These are phyloP conservation scores for Osmerus mordax DNA, from an alignment of 2,113 vertebrate genomes.

Conservation along the genomic window DNA sequence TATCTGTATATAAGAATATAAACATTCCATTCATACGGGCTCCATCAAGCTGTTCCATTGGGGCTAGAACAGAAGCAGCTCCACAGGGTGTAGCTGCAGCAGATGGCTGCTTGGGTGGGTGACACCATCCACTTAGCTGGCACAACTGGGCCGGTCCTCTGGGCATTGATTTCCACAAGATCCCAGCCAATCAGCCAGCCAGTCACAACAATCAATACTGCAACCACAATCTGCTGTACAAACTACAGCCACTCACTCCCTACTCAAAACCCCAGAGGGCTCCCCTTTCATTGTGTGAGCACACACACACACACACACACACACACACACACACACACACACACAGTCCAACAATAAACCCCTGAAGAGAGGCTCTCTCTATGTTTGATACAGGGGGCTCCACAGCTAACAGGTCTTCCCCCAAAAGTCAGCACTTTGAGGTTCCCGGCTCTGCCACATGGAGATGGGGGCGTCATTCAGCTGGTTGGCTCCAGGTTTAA, in stretches of 20 bases:
- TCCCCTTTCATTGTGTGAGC: slow-evolving; percentile 21
- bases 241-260: not conserved
- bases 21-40: too few species aligned
- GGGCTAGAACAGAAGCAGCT: not conserved
- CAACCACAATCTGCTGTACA: slow-evolving; percentile 17
- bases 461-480: too few species aligned
- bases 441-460: too few species aligned
- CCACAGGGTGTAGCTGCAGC: slow-evolving; percentile 24
- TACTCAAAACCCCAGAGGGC: not conserved
- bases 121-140: slow-evolving; percentile 5
- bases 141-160: slow-evolving; percentile 27
- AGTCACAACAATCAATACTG: slow-evolving; percentile 53
- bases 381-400: too few species aligned
- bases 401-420: not conserved
- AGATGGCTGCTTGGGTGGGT: slow-evolving; percentile 27
- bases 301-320: slow-evolving; percentile 18
- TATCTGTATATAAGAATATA: too few species aligned
- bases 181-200: slow-evolving; percentile 29
- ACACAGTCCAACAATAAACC: not conserved
- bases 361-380: too few species aligned
- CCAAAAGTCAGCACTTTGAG: slow-evolving; percentile 34
- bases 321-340: slow-evolving; percentile 10
- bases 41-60: not conserved
- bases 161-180: slow-evolving; percentile 33
- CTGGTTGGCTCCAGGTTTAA: slow-evolving; percentile 7